phyloP scores from a whole-genome alignment of 2,113 vertebrate genomes.

The Leptosomus discolor region DNA sequence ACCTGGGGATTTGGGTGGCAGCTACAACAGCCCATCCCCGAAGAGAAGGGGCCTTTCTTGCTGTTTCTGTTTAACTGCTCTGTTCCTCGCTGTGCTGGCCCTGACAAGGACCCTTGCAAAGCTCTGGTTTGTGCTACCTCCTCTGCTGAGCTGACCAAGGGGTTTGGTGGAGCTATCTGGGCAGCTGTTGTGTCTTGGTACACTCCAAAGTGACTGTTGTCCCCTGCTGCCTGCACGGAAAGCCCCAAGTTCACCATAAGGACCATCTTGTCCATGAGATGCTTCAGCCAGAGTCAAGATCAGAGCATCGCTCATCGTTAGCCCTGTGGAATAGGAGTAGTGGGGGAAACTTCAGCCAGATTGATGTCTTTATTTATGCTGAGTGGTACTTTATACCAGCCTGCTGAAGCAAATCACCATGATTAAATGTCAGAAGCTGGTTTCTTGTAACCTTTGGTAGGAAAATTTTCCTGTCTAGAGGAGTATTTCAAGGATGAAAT shows the following conservation, averaged over 20 bases:
- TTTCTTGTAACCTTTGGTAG: not conserved
- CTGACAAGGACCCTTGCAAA: not conserved
- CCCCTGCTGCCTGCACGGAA: not conserved
- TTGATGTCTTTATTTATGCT: constrained; percentile 13
- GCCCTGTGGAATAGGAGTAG: not conserved
- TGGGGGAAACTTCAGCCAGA: not conserved
- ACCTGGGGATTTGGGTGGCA: not conserved
- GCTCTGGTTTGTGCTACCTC: not conserved
- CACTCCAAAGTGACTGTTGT: not conserved
- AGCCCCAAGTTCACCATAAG: not conserved
- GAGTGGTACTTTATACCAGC: not conserved
- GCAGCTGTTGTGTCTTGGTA: not conserved
- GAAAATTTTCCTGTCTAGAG: not conserved
- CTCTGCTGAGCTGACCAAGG: not conserved
- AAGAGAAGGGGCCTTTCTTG: not conserved
- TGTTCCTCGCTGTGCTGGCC: not conserved
- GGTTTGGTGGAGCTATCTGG: not conserved
- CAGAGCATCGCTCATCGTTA: not conserved
- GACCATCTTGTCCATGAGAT: not conserved
- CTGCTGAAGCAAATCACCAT: constrained; percentile 1
- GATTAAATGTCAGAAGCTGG: constrained; percentile 11
- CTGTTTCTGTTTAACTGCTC: not conserved
- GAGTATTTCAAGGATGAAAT: constrained; percentile 1
- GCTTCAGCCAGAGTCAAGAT: not conserved
- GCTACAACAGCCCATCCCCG: not conserved